phyloP scores from a whole-genome alignment of 2,113 vertebrate genomes.

The Triplophysa tibetana region DNA sequence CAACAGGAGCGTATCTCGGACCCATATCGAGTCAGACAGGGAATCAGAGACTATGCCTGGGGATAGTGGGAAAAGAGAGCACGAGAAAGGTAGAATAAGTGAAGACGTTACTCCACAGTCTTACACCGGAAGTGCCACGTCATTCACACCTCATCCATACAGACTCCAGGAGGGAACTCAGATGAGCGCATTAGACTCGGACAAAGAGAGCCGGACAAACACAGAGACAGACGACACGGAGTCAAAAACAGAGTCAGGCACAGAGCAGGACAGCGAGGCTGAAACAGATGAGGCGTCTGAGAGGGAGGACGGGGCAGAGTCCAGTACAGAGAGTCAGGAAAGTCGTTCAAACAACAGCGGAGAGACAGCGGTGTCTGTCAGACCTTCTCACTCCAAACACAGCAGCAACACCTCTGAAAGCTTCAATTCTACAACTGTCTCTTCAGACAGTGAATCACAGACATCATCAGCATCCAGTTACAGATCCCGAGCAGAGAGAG shows the following conservation, averaged over 20 bases:
- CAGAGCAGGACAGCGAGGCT: slow-evolving; percentile 59
- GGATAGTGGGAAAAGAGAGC: slow-evolving; percentile 52
- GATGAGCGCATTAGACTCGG: slow-evolving; percentile 77
- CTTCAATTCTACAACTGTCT: slow-evolving; percentile 1
- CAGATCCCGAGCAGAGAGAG: neutral
- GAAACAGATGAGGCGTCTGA: slow-evolving; percentile 57
- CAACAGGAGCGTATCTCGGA: slow-evolving; percentile 55
- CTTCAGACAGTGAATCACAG: slow-evolving; percentile 20
- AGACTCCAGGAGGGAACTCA: slow-evolving; percentile 62
- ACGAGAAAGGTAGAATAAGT: slow-evolving; percentile 56
- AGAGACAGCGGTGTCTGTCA: slow-evolving; percentile 52
- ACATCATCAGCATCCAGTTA: neutral
- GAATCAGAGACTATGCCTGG: slow-evolving; percentile 66
- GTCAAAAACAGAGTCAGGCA: slow-evolving; percentile 59
- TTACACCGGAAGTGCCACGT: slow-evolving; percentile 54
- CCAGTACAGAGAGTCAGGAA: slow-evolving; percentile 49
- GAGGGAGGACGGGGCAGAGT: slow-evolving; percentile 18
- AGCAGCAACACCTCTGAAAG: slow-evolving; percentile 13
- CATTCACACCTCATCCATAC: slow-evolving; percentile 57
- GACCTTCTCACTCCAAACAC: slow-evolving; percentile 2
- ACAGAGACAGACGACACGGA: slow-evolving; percentile 59
- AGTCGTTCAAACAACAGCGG: slow-evolving; percentile 53
- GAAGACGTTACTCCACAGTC: slow-evolving; percentile 48
- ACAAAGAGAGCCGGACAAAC: slow-evolving; percentile 64
- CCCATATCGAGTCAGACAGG: slow-evolving; percentile 52